These are phyloP conservation scores for Drosophila lini DNA, from an alignment of 1,140 invertebrate genomes.

Conservation along the genomic window DNA sequence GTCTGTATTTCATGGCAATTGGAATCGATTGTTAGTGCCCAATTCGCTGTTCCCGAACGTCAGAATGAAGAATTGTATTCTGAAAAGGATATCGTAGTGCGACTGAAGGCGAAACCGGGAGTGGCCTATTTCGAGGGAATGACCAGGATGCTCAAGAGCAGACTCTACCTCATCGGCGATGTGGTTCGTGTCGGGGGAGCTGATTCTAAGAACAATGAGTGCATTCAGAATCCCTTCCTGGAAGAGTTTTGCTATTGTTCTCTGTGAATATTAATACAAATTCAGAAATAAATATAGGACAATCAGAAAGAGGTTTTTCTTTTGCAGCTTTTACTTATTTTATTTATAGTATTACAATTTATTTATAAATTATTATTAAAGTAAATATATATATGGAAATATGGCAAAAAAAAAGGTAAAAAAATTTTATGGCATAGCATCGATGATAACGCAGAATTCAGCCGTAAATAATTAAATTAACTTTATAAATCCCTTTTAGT, in stretches of 20 bases:
- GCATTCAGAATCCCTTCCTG: constrained; percentile 89
- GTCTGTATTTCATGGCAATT: constrained; percentile 10
- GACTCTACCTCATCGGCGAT: constrained; percentile 86
- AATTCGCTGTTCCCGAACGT: constrained; percentile 1
- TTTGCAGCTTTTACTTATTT: too few species aligned
- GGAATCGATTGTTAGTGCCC: constrained; percentile 28
- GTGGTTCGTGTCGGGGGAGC: constrained; percentile 89
- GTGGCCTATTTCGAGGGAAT: constrained; percentile 90
- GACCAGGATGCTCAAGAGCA: constrained; percentile 83
- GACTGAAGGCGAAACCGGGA: constrained; percentile 87
- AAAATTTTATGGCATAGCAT: too few species aligned
- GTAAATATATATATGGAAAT: too few species aligned
- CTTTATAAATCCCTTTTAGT: neutral
- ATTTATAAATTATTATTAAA: too few species aligned
- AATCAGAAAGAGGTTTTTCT: too few species aligned
- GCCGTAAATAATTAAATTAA: neutral
- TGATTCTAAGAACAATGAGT: constrained; percentile 90
- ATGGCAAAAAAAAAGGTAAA: too few species aligned
- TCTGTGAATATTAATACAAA: neutral
- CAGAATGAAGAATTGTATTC: neutral
- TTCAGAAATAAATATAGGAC: neutral
- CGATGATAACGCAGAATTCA: neutral
- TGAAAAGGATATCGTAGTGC: constrained; percentile 83
- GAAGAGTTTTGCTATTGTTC: constrained; percentile 88
- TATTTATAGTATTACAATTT: too few species aligned